Evolutionary conservation across 2,888 invertebrate species (phyloP).

Genomic region (Lymantria monacha): DNA sequence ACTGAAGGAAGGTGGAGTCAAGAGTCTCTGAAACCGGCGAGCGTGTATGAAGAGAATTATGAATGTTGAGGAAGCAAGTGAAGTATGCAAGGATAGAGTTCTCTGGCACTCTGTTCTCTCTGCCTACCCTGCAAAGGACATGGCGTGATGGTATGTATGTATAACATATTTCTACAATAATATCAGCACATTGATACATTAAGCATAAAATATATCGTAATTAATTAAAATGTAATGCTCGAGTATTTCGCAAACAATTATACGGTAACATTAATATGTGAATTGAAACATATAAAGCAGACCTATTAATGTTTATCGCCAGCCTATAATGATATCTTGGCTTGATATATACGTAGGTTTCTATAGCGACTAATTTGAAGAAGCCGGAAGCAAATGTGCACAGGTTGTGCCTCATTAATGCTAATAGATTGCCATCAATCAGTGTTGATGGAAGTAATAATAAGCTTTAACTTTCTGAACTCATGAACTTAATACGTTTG

Average conservation of each 20-base stretch:
- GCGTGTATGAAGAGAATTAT: too few species aligned
- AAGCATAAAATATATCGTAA: neutral
- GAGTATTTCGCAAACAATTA: slow-evolving; percentile 17
- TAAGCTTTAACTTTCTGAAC: slow-evolving; percentile 44
- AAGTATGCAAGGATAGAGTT: too few species aligned
- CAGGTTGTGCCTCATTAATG: slow-evolving; percentile 65
- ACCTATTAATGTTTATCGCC: slow-evolving; percentile 6
- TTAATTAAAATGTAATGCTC: neutral
- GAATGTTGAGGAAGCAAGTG: too few species aligned
- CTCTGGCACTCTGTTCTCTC: too few species aligned
- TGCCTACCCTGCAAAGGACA: too few species aligned
- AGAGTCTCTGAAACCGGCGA: too few species aligned
- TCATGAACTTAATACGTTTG: slow-evolving; percentile 25
- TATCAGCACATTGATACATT: neutral
- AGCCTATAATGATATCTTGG: neutral
- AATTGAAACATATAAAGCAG: neutral
- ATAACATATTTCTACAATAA: too few species aligned
- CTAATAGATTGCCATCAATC: slow-evolving; percentile 69
- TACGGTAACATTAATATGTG: slow-evolving; percentile 11
- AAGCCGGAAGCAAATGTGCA: slow-evolving; percentile 52
- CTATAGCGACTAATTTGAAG: slow-evolving; percentile 41
- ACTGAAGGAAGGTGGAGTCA: too few species aligned
- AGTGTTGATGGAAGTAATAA: slow-evolving; percentile 65
- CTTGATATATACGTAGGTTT: slow-evolving; percentile 10
- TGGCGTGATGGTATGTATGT: too few species aligned